Conservation (phyloP, 2,797 vertebrate species). For the Alfaro cultratus region DNA sequence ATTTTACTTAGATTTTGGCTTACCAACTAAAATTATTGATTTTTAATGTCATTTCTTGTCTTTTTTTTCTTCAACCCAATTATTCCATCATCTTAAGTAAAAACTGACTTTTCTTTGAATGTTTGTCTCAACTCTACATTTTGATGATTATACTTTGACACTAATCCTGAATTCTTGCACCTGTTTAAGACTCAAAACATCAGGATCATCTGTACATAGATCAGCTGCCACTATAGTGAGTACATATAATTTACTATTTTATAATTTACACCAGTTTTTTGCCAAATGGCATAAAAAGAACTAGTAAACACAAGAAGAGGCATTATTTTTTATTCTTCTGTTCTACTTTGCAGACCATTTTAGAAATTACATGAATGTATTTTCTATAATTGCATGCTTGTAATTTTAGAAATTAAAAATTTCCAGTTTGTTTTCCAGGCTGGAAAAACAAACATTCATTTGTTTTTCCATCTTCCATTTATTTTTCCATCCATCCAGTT, state of each 20-base stretch:
- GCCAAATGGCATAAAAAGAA: too few species aligned
- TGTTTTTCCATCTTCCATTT: too few species aligned
- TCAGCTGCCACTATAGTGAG: too few species aligned
- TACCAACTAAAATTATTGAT: accelerated
- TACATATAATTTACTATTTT: not conserved
- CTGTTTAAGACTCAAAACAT: too few species aligned
- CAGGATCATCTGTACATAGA: too few species aligned
- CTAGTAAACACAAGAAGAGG: too few species aligned
- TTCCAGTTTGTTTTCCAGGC: too few species aligned
- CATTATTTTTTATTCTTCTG: not conserved
- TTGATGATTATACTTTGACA: not conserved
- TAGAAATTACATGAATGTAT: not conserved
- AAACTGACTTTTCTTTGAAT: not conserved
- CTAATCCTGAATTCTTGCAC: too few species aligned
- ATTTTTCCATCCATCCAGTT: not conserved
- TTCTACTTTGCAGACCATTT: not conserved
- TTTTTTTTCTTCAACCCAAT: not conserved
- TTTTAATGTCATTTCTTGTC: not conserved
- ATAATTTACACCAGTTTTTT: not conserved
- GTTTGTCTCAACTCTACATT: not conserved
- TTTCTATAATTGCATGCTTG: too few species aligned
- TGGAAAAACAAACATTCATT: too few species aligned
- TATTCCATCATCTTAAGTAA: not conserved
- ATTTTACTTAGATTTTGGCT: not conserved
- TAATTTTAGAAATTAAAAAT: too few species aligned